Conservation (phyloP, 2,113 vertebrate genomes). For the Dermatemys mawii region DNA sequence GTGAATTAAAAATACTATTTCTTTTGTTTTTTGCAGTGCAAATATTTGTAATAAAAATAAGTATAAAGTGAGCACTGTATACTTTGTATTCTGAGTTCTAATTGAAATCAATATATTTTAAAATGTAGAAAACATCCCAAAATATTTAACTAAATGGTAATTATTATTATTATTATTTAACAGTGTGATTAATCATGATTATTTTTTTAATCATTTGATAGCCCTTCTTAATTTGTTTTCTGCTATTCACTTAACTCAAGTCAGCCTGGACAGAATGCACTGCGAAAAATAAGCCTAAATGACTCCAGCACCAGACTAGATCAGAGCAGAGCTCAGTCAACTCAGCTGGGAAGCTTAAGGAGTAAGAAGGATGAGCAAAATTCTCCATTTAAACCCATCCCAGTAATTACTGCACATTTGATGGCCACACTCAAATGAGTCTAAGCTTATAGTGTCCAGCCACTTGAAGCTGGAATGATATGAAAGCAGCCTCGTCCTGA, state of each 20-base stretch:
- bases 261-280: slow-evolving; percentile 31
- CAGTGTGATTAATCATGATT: too few relatives aligned
- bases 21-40: too few relatives aligned
- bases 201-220: too few relatives aligned
- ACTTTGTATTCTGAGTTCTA: too few relatives aligned
- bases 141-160: too few relatives aligned
- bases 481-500: background rate
- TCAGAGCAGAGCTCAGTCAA: background rate
- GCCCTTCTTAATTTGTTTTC: background rate
- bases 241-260: background rate
- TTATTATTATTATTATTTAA: too few relatives aligned
- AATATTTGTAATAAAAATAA: too few relatives aligned
- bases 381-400: background rate
- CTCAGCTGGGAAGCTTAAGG: background rate
- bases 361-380: background rate
- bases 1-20: too few relatives aligned
- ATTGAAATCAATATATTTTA: too few relatives aligned
- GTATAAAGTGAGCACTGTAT: too few relatives aligned
- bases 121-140: too few relatives aligned
- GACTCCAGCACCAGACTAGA: background rate
- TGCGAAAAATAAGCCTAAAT: background rate
- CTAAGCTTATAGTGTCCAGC: background rate
- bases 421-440: background rate
- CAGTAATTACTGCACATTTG: background rate
- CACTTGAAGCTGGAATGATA: background rate